Conservation (phyloP, 64 coral and sea anemone genomes). For the Dendronephthya gigantea region DNA sequence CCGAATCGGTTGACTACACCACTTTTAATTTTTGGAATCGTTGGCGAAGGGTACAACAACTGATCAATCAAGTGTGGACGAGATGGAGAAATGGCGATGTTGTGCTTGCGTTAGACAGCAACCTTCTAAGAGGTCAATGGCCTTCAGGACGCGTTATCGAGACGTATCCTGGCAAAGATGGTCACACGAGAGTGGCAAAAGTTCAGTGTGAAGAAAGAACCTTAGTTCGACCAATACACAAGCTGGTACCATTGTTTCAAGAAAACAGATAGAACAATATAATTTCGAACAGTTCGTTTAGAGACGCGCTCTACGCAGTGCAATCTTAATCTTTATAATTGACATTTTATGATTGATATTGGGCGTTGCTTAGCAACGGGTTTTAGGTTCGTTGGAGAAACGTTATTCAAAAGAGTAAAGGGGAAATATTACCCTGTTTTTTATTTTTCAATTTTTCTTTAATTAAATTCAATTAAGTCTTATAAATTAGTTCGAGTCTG, state of each 20-base stretch:
- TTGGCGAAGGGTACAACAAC: slow-evolving; percentile 38
- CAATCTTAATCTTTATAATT: no score
- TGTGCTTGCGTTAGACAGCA: neutral
- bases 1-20: slow-evolving; percentile 21
- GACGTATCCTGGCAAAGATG: slow-evolving; percentile 15
- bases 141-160: neutral
- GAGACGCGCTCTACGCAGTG: no score
- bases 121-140: neutral
- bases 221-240: neutral
- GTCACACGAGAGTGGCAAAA: neutral
- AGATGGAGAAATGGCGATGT: neutral
- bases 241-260: neutral
- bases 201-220: neutral
- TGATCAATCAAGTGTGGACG: slow-evolving; percentile 21
- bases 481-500: no score
- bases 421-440: no score
- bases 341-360: no score
- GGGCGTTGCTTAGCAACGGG: no score
- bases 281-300: no score
- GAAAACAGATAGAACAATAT: no score
- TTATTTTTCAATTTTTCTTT: no score
- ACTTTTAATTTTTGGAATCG: neutral
- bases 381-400: no score
- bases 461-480: no score
- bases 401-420: no score